Conservation (phyloP, 2,113 vertebrate genomes). For the Ranitomeya variabilis region DNA sequence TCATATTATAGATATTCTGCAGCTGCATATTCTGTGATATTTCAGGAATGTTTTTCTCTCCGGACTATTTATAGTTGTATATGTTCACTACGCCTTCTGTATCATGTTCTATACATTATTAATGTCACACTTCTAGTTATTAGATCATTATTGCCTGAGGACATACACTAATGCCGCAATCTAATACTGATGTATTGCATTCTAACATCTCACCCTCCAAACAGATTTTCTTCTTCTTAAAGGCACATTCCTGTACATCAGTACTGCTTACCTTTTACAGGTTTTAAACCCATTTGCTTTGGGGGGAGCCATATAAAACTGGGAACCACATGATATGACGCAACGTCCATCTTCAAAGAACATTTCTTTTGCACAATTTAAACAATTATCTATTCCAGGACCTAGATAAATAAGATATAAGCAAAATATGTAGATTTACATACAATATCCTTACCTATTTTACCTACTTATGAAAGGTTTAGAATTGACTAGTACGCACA, state of each 20-base stretch:
- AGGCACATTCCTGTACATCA: background rate
- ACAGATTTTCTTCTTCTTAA: too few relatives aligned
- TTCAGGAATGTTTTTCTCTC: background rate
- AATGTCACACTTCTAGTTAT: background rate
- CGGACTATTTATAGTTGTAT: background rate
- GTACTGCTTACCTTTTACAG: constrained; percentile 86
- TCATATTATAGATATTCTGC: background rate
- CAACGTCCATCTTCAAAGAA: constrained; percentile 93
- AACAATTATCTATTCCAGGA: constrained; percentile 87
- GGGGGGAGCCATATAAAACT: constrained; percentile 86
- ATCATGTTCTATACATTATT: background rate
- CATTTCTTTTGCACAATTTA: constrained; percentile 85
- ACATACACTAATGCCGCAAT: background rate
- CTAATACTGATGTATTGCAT: background rate
- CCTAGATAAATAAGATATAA: constrained; percentile 67
- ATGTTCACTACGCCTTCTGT: background rate
- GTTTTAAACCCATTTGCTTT: constrained; percentile 79
- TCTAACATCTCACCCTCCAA: background rate
- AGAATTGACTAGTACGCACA: background rate
- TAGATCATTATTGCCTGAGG: background rate
- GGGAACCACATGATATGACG: constrained; percentile 82
- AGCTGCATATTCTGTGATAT: background rate
- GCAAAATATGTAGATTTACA: background rate
- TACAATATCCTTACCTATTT: background rate
- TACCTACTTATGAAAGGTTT: background rate